Evolutionary conservation across 2,113 vertebrate genomes (phyloP), one percentile per base, ranked within the genome.

Genomic region (Sprattus sprattus): DNA sequence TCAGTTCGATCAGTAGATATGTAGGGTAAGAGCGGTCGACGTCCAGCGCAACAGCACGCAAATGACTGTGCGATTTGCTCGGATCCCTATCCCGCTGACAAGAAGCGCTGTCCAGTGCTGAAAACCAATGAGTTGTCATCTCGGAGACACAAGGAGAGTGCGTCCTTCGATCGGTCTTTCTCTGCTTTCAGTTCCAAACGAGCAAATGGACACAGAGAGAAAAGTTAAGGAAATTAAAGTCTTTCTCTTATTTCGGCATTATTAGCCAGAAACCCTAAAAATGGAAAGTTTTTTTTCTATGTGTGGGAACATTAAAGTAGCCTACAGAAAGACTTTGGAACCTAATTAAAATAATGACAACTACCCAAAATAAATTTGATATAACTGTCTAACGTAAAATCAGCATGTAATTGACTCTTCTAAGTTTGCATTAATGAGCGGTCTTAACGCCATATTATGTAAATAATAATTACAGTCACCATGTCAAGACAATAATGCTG

Each of bases 91-190:
- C 28, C 60, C 49, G 20, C 25, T 39, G 86, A 78, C 44, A 67
- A 60, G 32, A 46, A 81, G 71, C 81, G 83, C 81, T 82, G 85
- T 87, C 75, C 83, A 84, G 78, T 87, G 54, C 85, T 89, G 89
- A 80, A 88, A 82, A 16, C 71, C 71, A 78, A 32, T 39, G 71
- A 78, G 25, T 78, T 32, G 28, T 78, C 71, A 78, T 32, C 25
- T 28, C 28, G 28, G 10, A 32, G 28, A 15, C 71, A 78, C 71
- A 28, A 78, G 71, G 71, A 78, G 32, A 78, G 28, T 4, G 71
- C 71, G 28, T 78, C 25, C 71, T 32, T 78, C 28, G 9, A 32
- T 11, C 1, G 9, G 11, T 39, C 7, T 39, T 28, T 28, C 64
- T 25, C 28, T 28, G 25, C 25, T 2, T 28, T 28, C 6, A 10